A percentile compares a stretch with the other conserved stretches of the same genome.
Evolutionary conservation across 1,140 invertebrate genomes (phyloP).

Genomic region (Cecropterus lyciades): DNA sequence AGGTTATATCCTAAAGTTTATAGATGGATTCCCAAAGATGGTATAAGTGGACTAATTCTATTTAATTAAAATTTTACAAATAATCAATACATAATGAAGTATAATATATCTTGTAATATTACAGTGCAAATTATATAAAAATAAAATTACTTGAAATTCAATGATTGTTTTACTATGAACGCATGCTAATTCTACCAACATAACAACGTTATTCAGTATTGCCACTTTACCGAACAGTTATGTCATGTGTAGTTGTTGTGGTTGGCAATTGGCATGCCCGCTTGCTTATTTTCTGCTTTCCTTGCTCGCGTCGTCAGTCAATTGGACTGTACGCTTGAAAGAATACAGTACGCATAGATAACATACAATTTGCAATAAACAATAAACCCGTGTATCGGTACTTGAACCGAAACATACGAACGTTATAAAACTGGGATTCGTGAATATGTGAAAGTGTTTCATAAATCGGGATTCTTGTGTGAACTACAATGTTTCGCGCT

Average conservation of each 20-base stretch:
- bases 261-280: constrained; percentile 53
- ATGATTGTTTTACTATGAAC: constrained; percentile 43
- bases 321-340: constrained; percentile 67
- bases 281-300: constrained; percentile 75
- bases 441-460: constrained; percentile 76
- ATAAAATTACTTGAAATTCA: no score
- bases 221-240: constrained; percentile 53
- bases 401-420: constrained; percentile 35
- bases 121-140: no score
- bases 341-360: constrained; percentile 59
- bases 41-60: no score
- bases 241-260: constrained; percentile 60
- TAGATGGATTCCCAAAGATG: no score
- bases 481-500: constrained; percentile 74
- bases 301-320: constrained; percentile 76
- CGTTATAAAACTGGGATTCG: constrained; percentile 50
- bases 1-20: no score
- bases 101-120: no score
- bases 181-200: constrained; percentile 49
- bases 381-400: constrained; percentile 32
- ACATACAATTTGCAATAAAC: constrained; percentile 52
- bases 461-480: constrained; percentile 66
- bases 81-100: no score
- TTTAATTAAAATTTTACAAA: no score
- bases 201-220: constrained; percentile 38